Evolutionary conservation across 2,113 vertebrate species (phyloP).

Genomic region (Orycteropus afer): DNA sequence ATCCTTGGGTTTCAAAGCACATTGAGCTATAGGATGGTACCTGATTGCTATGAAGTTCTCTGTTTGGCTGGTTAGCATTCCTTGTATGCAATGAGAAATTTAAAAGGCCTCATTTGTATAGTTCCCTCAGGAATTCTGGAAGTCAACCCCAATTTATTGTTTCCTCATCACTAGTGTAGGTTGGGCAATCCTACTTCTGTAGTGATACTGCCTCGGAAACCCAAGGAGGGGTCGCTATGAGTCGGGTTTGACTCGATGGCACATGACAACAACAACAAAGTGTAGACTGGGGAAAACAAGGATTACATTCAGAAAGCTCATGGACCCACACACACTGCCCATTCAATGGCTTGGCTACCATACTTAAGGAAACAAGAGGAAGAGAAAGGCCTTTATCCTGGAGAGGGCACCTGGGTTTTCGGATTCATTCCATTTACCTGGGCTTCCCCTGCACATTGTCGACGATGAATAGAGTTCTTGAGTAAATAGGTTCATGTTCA

Average conservation of each 20-base stretch:
- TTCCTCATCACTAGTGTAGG: not conserved
- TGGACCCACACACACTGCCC: not conserved
- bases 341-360: not conserved
- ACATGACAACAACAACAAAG: too few relatives aligned
- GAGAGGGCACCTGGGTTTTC: not conserved
- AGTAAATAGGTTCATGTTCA: not conserved
- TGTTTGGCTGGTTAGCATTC: not conserved
- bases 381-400: not conserved
- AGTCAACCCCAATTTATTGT: not conserved
- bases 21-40: not conserved
- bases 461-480: not conserved
- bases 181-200: too few relatives aligned
- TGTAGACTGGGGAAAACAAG: not conserved
- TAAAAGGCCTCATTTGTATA: not conserved
- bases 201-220: too few relatives aligned
- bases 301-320: slow-evolving; percentile 14
- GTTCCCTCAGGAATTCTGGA: slow-evolving; percentile 5
- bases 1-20: not conserved
- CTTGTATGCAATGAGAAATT: not conserved
- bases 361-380: not conserved
- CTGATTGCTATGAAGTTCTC: not conserved
- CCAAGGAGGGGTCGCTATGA: too few relatives aligned
- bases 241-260: too few relatives aligned
- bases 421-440: not conserved
- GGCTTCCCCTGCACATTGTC: not conserved